Base-by-base conservation (phyloP, 2,113 vertebrate genomes). In the Rattus norvegicus region DNA sequence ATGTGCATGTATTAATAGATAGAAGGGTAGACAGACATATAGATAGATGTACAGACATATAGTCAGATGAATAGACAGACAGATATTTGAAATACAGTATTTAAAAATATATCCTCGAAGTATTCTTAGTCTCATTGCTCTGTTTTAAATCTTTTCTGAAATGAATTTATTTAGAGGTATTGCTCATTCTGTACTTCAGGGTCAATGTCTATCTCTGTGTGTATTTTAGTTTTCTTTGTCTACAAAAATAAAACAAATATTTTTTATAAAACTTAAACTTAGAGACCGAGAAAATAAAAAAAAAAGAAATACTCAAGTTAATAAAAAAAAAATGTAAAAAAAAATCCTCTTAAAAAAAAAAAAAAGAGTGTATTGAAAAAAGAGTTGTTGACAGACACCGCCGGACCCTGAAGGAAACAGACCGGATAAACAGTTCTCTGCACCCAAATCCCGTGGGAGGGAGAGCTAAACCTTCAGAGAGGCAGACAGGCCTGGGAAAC, bases 71-170 rank as follows among this genome's bases (percentile, higher is more conserved):
- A 69, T 30, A 69, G 67, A 72, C 0, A 65, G 30, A 33, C 36
- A 73, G 17, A 39, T 39, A 65, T 72, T 47, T 88, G n/a, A 88
- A 92, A 91, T 93, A 61, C 30, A 86, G 70, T 94, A 81, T 89
- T 95, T 83, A 30, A 85, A 52, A 84, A 36, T 36, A 75, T n/a
- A 76, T 93, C 6, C 36, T 92, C 39, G 59, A 8, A 90, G 89
- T 61, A 88, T 59, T 76, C 14, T 87, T 79, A 88, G 54, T 49
- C 69, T 93, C 1, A 95, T 33, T 73, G 19, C 3, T 81, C 63
- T 88, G 2, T 72, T 93, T 84, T 94, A 85, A 85, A 59, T 94
- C 13, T 95, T 97, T 92, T 63, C 91, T 93, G 43, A 95, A 95
- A 69, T 95, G 3, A 75, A 90, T 92, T 94, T 65, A 72, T 94